Evolutionary conservation across 2,888 invertebrate genomes (phyloP).

Genomic region (Petrolisthes cinctipes): DNA sequence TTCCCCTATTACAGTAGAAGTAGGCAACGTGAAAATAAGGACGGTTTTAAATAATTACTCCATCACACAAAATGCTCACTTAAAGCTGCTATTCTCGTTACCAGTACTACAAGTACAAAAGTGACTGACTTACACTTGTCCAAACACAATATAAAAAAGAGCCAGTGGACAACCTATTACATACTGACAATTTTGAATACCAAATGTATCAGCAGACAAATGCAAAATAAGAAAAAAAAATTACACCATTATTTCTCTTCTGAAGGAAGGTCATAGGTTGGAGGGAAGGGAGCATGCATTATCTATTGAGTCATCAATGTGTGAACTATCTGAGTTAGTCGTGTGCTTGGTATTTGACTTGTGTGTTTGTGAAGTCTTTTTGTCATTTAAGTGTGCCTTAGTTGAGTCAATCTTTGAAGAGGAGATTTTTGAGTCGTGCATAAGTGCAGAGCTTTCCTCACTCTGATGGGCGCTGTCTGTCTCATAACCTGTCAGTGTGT

Average conservation of each 20-base stretch:
- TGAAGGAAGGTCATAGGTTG: slow-evolving; percentile 57
- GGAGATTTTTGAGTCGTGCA: background rate
- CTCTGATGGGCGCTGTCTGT: slow-evolving; percentile 42
- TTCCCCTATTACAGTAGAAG: slow-evolving; percentile 1
- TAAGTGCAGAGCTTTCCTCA: slow-evolving; percentile 34
- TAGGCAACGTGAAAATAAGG: slow-evolving; percentile 51
- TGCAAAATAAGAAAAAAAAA: slow-evolving; percentile 17
- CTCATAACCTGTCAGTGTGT: slow-evolving; percentile 48
- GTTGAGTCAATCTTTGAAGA: too few species aligned
- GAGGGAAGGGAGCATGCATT: slow-evolving; percentile 43
- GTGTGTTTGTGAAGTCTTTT: too few species aligned
- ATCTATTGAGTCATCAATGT: background rate
- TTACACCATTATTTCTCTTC: slow-evolving; percentile 44
- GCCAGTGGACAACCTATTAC: slow-evolving; percentile 21
- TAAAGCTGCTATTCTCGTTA: slow-evolving; percentile 54
- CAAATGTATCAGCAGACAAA: background rate
- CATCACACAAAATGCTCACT: slow-evolving; percentile 51
- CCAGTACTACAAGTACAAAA: slow-evolving; percentile 29
- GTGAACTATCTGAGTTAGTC: too few species aligned
- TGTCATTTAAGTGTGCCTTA: too few species aligned
- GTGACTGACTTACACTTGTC: slow-evolving; percentile 25
- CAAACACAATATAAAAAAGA: slow-evolving; percentile 24
- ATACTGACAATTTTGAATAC: slow-evolving; percentile 16
- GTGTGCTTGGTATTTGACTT: too few species aligned
- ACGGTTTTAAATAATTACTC: slow-evolving; percentile 60